These are phyloP conservation scores for Esox lucius DNA, from an alignment of 2,797 vertebrate genomes.

Conservation along the genomic window DNA sequence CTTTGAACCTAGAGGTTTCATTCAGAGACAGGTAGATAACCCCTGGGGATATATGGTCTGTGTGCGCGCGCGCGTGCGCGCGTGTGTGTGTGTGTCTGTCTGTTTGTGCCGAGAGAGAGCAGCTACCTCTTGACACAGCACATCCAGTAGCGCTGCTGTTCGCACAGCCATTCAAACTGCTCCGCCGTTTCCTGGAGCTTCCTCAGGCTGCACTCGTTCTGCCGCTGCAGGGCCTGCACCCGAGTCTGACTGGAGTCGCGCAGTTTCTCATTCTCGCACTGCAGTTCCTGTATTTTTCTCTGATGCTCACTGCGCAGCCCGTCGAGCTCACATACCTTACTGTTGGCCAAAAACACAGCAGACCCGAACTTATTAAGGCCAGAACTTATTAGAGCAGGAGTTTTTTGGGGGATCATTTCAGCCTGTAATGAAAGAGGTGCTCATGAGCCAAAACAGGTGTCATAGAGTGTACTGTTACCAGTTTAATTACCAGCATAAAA, in stretches of 20 bases:
- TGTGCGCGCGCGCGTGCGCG: not conserved
- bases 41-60: not conserved
- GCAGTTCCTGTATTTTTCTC: slow-evolving; percentile 53
- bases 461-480: too few species aligned
- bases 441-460: too few species aligned
- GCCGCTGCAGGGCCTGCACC: slow-evolving; percentile 58
- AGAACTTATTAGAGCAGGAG: too few species aligned
- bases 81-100: too few species aligned
- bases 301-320: slow-evolving; percentile 30
- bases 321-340: slow-evolving; percentile 44
- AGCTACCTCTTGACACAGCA: slow-evolving; percentile 69
- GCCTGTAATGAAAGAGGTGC: too few species aligned
- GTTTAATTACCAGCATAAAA: too few species aligned
- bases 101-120: not conserved
- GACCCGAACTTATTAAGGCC: too few species aligned
- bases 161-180: slow-evolving; percentile 78
- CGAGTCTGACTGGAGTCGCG: slow-evolving; percentile 50
- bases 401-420: too few species aligned
- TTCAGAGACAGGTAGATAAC: not conserved
- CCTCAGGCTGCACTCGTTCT: slow-evolving; percentile 66
- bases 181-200: slow-evolving; percentile 73
- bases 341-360: too few species aligned
- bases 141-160: slow-evolving; percentile 78
- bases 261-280: slow-evolving; percentile 20
- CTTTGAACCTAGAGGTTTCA: slow-evolving; percentile 66